Percentiles rank a stretch among this genome's conserved stretches.
Evolutionary conservation across 2,888 invertebrate species (phyloP).

Genomic region (Eulithis testata): DNA sequence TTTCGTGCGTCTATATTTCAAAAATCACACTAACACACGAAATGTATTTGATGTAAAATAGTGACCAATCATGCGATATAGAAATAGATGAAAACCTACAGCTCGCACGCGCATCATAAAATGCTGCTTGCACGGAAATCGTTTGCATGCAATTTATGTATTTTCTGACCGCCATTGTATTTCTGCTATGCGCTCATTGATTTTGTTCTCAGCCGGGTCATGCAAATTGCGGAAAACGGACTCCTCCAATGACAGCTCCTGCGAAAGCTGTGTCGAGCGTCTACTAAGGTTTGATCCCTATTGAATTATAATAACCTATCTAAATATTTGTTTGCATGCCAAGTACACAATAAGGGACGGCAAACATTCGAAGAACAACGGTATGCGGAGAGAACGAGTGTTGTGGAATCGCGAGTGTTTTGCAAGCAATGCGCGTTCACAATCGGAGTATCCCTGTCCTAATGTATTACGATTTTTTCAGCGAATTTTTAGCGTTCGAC

Average conservation of each 20-base stretch:
- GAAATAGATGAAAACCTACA: slow-evolving; percentile 4
- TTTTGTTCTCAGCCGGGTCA: slow-evolving; percentile 77
- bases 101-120: slow-evolving; percentile 18
- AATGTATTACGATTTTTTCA: slow-evolving; percentile 36
- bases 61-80: slow-evolving; percentile 8
- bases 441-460: slow-evolving; percentile 23
- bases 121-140: slow-evolving; percentile 38
- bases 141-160: slow-evolving; percentile 30
- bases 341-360: slow-evolving; percentile 12
- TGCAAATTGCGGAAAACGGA: slow-evolving; percentile 65
- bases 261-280: slow-evolving; percentile 65
- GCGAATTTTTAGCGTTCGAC: slow-evolving; percentile 48
- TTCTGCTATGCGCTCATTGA: slow-evolving; percentile 74
- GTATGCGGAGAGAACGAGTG: slow-evolving; percentile 23
- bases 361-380: slow-evolving; percentile 2
- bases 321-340: slow-evolving; percentile 35
- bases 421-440: slow-evolving; percentile 43
- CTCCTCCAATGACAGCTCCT: slow-evolving; percentile 52
- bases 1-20: not conserved
- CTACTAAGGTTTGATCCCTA: slow-evolving; percentile 70
- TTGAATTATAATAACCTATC: slow-evolving; percentile 38
- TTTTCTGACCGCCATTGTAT: slow-evolving; percentile 54
- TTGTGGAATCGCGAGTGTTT: slow-evolving; percentile 44
- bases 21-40: slow-evolving; percentile 1
- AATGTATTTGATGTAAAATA: not conserved